Evolutionary conservation across 2,113 vertebrate species (phyloP).

Genomic region (Passerina amoena): DNA sequence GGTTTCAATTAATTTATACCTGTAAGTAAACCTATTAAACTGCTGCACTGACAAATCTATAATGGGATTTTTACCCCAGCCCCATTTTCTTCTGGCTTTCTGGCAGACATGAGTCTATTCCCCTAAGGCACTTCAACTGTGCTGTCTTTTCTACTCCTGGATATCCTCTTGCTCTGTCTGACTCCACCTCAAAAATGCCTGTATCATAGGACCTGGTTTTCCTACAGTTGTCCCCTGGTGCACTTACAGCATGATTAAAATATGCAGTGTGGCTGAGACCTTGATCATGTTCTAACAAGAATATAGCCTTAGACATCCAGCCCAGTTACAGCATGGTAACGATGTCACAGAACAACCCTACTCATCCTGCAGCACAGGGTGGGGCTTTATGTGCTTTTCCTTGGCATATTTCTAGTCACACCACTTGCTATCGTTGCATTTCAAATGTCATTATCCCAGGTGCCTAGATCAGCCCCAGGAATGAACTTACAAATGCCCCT

Average conservation of each 20-base stretch:
- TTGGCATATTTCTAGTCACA: not conserved
- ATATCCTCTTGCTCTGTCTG: slow-evolving; percentile 9
- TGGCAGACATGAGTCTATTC: not conserved
- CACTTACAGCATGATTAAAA: slow-evolving; percentile 45
- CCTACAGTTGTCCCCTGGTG: slow-evolving; percentile 28
- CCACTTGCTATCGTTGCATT: not conserved
- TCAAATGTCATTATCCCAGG: not conserved
- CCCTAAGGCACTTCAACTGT: not conserved
- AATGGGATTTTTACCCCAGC: not conserved
- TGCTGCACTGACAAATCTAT: not conserved
- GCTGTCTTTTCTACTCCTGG: slow-evolving; percentile 2
- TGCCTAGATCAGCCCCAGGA: not conserved
- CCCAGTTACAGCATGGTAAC: not conserved
- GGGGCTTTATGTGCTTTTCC: not conserved
- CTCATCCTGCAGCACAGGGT: not conserved
- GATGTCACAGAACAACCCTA: not conserved
- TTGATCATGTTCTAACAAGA: slow-evolving; percentile 57
- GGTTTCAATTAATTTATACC: not conserved
- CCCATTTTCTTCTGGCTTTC: not conserved
- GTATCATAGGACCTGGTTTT: not conserved
- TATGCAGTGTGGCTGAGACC: slow-evolving; percentile 32
- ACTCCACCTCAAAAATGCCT: slow-evolving; percentile 1
- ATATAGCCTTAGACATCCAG: not conserved
- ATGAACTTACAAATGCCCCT: not conserved
- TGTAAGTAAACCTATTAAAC: not conserved